phyloP scores from a whole-genome alignment of 2,888 invertebrate genomes.

The Phasia obesa region DNA sequence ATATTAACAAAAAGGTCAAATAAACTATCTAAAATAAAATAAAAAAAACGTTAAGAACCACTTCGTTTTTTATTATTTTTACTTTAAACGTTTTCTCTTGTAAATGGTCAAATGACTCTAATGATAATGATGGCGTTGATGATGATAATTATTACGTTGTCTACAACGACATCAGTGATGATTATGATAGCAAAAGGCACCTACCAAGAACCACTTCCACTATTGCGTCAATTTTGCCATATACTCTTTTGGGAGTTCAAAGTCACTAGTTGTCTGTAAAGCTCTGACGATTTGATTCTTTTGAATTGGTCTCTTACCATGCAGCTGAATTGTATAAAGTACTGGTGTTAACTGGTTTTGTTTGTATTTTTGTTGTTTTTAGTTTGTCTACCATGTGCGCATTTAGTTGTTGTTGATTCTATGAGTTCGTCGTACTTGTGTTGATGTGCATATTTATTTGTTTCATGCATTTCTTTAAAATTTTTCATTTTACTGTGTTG shows the following conservation, averaged over 20 bases:
- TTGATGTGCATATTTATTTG: neutral
- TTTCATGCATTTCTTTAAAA: neutral
- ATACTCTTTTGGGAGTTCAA: conserved; percentile 42
- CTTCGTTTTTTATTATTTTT: neutral
- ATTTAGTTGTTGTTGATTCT: conserved; percentile 5
- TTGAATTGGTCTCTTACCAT: conserved; percentile 6
- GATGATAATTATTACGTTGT: conserved; percentile 26
- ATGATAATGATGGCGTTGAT: conserved; percentile 21
- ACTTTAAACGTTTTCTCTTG: neutral
- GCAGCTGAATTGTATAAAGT: conserved; percentile 60
- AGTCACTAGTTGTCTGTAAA: conserved; percentile 30
- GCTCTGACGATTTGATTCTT: neutral
- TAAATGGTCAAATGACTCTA: conserved; percentile 28
- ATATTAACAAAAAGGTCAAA: no score
- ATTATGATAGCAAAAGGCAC: conserved; percentile 38
- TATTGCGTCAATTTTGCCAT: conserved; percentile 27
- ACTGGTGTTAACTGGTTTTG: conserved; percentile 66
- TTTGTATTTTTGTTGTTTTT: conserved; percentile 47
- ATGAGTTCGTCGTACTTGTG: conserved; percentile 18
- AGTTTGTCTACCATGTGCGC: conserved; percentile 5
- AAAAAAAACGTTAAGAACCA: neutral
- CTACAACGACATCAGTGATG: conserved; percentile 15
- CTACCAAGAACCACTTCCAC: conserved; percentile 11
- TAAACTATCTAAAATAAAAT: no score
- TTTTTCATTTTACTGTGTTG: neutral